Percentiles rank a stretch among this genome's conserved stretches.
phyloP scores from a whole-genome alignment of 2,888 invertebrate genomes.

The Drosophila niveifrons region DNA sequence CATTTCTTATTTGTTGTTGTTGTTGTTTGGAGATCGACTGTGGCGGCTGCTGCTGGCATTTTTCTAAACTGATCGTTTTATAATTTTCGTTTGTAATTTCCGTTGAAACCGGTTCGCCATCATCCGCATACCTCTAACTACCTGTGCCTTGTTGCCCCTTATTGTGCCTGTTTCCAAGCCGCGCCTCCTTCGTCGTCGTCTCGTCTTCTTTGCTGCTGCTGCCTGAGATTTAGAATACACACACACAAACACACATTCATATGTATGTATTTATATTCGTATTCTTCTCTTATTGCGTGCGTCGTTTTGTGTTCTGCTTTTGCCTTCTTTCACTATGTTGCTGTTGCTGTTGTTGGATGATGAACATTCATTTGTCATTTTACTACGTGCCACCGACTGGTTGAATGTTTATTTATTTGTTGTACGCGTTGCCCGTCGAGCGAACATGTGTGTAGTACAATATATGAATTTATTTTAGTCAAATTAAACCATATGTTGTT shows the following conservation, averaged over 20 bases:
- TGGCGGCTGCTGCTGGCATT: slow-evolving; percentile 59
- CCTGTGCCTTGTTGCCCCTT: slow-evolving; percentile 61
- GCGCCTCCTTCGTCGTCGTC: slow-evolving; percentile 48
- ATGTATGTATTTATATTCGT: slow-evolving; percentile 56
- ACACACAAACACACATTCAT: not conserved
- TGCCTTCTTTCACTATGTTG: slow-evolving; percentile 49
- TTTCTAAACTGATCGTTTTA: slow-evolving; percentile 83
- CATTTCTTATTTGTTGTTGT: slow-evolving; percentile 54
- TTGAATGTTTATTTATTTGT: slow-evolving; percentile 76
- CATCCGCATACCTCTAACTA: slow-evolving; percentile 82
- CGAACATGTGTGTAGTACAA: slow-evolving; percentile 73
- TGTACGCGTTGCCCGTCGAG: slow-evolving; percentile 42
- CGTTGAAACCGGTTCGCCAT: slow-evolving; percentile 85
- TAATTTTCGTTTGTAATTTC: slow-evolving; percentile 85
- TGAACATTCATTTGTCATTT: slow-evolving; percentile 80
- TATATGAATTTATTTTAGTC: slow-evolving; percentile 67
- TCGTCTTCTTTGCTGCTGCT: slow-evolving; percentile 55
- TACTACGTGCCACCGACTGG: slow-evolving; percentile 79
- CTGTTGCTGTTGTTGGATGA: slow-evolving; percentile 47
- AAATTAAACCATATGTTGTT: slow-evolving; percentile 77
- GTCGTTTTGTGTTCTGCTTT: slow-evolving; percentile 51
- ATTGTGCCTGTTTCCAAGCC: slow-evolving; percentile 41
- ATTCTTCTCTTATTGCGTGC: slow-evolving; percentile 70
- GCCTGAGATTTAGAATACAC: slow-evolving; percentile 69
- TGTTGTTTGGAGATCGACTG: slow-evolving; percentile 40